These are phyloP conservation scores for Tyria jacobaeae DNA, from an alignment of 2,888 invertebrate genomes.

Conservation along the genomic window DNA sequence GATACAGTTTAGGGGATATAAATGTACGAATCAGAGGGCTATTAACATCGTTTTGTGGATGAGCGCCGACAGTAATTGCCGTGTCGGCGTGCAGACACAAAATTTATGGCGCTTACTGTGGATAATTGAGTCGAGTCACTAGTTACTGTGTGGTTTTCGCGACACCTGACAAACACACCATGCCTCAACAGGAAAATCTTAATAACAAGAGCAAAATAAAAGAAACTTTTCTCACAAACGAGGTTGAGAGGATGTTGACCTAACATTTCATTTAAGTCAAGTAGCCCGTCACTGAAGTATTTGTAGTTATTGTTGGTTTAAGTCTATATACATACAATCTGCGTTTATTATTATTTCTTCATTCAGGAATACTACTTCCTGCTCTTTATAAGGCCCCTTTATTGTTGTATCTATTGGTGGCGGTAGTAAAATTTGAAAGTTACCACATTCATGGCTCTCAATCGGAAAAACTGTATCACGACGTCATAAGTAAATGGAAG, in stretches of 20 bases:
- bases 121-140: slow-evolving; percentile 77
- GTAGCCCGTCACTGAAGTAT: no score
- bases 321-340: no score
- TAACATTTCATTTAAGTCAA: no score
- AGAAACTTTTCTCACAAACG: slow-evolving; percentile 11
- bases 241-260: not conserved
- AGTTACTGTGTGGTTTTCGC: slow-evolving; percentile 58
- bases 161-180: slow-evolving; percentile 65
- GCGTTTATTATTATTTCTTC: no score
- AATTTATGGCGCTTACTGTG: slow-evolving; percentile 79
- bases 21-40: slow-evolving; percentile 80
- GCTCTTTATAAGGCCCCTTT: no score
- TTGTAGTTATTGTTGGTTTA: no score
- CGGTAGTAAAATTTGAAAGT: no score
- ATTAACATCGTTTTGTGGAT: slow-evolving; percentile 85
- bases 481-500: slow-evolving; percentile 58
- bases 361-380: no score
- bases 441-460: slow-evolving; percentile 45
- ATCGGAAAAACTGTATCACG: slow-evolving; percentile 63
- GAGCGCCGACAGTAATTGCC: slow-evolving; percentile 85
- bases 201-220: slow-evolving; percentile 34
- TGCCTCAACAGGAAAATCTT: slow-evolving; percentile 37
- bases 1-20: slow-evolving; percentile 70
- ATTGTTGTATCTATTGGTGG: no score
- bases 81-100: slow-evolving; percentile 79